These are phyloP conservation scores for Pygocentrus nattereri DNA, from an alignment of 2,797 vertebrate species.

Conservation along the genomic window DNA sequence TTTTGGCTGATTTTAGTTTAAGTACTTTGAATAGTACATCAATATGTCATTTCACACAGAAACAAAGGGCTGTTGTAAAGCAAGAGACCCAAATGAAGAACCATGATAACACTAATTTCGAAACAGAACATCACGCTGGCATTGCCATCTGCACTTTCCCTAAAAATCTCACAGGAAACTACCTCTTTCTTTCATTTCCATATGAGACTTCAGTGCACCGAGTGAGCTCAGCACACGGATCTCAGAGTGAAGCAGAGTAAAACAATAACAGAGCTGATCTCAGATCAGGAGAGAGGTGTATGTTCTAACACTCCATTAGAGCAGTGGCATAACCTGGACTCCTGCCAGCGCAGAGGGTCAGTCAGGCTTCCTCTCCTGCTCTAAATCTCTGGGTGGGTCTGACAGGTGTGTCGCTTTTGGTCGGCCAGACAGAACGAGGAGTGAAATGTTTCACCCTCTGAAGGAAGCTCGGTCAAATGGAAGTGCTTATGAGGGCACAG, in stretches of 20 bases:
- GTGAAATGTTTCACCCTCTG: slow-evolving; percentile 15
- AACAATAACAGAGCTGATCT: not conserved
- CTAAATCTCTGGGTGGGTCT: not conserved
- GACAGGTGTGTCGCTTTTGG: not conserved
- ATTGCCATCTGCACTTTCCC: not conserved
- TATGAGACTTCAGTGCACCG: no score
- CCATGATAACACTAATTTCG: not conserved
- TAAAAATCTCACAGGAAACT: not conserved
- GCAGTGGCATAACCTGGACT: not conserved
- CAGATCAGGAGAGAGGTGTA: not conserved
- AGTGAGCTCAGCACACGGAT: not conserved
- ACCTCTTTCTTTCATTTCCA: not conserved
- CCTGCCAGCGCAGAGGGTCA: not conserved
- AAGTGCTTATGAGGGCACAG: not conserved
- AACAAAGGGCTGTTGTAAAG: not conserved
- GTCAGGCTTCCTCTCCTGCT: slow-evolving; percentile 11
- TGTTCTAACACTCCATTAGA: not conserved
- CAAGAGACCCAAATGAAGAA: not conserved
- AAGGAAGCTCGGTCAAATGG: slow-evolving; percentile 17
- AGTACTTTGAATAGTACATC: no score
- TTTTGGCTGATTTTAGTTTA: no score
- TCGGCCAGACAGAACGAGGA: not conserved
- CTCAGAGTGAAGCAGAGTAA: not conserved
- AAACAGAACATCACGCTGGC: not conserved
- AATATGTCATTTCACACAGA: not conserved